These are phyloP conservation scores for Aurelia sp. DNA, from an alignment of 30 jellyfish, hydroid and myxozoan genomes.

Conservation along the genomic window DNA sequence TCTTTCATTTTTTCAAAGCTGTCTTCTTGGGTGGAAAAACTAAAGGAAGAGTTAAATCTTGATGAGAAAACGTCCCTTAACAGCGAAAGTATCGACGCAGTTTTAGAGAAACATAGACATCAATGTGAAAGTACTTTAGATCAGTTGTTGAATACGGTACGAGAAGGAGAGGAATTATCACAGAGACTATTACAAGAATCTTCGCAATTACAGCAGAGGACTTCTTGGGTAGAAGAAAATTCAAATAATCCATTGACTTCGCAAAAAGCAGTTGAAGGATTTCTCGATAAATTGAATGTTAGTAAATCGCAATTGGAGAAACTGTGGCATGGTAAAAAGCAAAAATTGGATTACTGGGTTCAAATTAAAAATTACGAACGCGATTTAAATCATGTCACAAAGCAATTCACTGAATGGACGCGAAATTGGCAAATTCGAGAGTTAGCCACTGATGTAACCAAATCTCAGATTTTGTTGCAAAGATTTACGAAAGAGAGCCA, in stretches of 20 bases:
- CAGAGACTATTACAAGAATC: slow-evolving; percentile 77
- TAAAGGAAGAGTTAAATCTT: slow-evolving; percentile 88
- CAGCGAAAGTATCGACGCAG: slow-evolving; percentile 74
- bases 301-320: slow-evolving; percentile 82
- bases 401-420: slow-evolving; percentile 63
- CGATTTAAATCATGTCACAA: slow-evolving; percentile 41
- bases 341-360: slow-evolving; percentile 93
- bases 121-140: slow-evolving; percentile 90
- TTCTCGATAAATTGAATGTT: slow-evolving; percentile 67
- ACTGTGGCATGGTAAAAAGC: slow-evolving; percentile 90
- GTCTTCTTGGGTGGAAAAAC: slow-evolving; percentile 81
- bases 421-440: slow-evolving; percentile 79
- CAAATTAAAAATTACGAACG: slow-evolving; percentile 91
- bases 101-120: slow-evolving; percentile 90
- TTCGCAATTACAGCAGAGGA: slow-evolving; percentile 38
- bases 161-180: slow-evolving; percentile 94
- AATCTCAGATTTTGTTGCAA: slow-evolving; percentile 77
- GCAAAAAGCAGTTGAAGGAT: slow-evolving; percentile 69
- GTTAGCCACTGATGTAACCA: slow-evolving; percentile 87
- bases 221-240: slow-evolving; percentile 33
- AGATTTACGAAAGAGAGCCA: slow-evolving; percentile 71
- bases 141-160: slow-evolving; percentile 82
- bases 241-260: slow-evolving; percentile 57
- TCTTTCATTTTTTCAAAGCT: slow-evolving; percentile 53
- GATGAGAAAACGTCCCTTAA: slow-evolving; percentile 78